A percentile compares a stretch with the other conserved stretches of the same genome.
These are phyloP conservation scores for Virgularia gustaviana DNA, from an alignment of 92 coral and sea anemone genomes.

Conservation along the genomic window DNA sequence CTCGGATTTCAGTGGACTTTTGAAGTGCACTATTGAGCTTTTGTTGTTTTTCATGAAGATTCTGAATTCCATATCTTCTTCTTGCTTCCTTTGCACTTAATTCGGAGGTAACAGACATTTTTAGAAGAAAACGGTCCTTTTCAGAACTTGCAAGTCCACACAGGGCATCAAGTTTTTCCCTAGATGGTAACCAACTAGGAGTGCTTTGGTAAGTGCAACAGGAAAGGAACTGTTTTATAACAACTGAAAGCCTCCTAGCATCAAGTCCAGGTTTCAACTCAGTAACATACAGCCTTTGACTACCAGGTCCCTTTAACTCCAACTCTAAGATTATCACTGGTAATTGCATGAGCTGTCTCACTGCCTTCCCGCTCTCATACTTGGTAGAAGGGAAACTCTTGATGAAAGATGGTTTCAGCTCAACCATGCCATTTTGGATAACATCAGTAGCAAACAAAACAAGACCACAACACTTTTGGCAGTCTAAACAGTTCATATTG, in stretches of 20 bases:
- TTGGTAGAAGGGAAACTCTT: not conserved
- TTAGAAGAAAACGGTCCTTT: slow-evolving; percentile 6
- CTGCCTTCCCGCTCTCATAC: not conserved
- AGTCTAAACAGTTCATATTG: not conserved
- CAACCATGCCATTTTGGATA: not conserved
- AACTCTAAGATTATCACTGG: slow-evolving; percentile 6
- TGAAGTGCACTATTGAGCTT: not conserved
- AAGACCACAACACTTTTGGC: not conserved
- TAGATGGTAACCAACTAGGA: slow-evolving; percentile 5
- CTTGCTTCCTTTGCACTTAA: slow-evolving; percentile 27
- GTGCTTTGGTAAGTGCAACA: not conserved
- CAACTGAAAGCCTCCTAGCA: not conserved
- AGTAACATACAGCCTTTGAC: slow-evolving; percentile 26
- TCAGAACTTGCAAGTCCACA: slow-evolving; percentile 17
- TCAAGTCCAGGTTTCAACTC: slow-evolving; percentile 12
- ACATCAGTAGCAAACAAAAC: not conserved
- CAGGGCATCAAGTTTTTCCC: not conserved
- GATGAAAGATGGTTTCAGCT: not conserved
- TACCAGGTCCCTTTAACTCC: slow-evolving; percentile 1
- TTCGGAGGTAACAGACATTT: slow-evolving; percentile 3
- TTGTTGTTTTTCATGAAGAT: not conserved
- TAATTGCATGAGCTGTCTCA: slow-evolving; percentile 19
- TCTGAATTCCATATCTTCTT: slow-evolving; percentile 11
- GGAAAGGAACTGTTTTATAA: not conserved
- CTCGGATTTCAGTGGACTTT: slow-evolving; percentile 6